These are phyloP conservation scores for Hapalemur alaotrensis DNA, from an alignment of 2,797 vertebrate genomes.

Conservation along the genomic window DNA sequence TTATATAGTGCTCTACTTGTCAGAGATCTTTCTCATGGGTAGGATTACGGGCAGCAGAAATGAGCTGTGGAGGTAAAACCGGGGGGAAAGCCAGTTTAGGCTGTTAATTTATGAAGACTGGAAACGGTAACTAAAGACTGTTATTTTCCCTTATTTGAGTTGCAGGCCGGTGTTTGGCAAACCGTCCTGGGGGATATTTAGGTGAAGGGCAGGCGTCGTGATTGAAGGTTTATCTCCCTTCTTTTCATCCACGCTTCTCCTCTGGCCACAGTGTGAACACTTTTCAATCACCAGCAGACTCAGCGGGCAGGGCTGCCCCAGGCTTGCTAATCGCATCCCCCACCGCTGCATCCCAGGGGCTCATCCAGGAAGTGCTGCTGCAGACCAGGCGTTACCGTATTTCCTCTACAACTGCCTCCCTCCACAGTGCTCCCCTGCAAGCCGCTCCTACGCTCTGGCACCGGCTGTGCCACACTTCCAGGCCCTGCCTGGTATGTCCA, in stretches of 20 bases:
- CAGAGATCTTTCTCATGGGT: neutral
- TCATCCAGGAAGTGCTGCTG: neutral
- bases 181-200: neutral
- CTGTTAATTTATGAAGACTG: neutral
- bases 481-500: conserved; percentile 7
- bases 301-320: conserved; percentile 9
- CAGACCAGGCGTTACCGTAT: neutral
- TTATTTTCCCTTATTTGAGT: neutral
- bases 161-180: neutral
- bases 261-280: neutral
- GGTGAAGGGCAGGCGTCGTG: neutral
- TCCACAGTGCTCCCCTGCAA: neutral
- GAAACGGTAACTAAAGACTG: conserved; percentile 17
- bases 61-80: neutral
- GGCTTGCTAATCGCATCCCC: neutral
- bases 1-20: neutral
- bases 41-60: neutral
- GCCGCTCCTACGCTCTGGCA: neutral
- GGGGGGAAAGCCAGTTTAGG: neutral
- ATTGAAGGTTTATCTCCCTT: conserved; percentile 6
- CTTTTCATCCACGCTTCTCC: neutral
- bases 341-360: neutral
- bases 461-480: neutral
- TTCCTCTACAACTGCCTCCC: conserved; percentile 70
- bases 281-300: conserved; percentile 30